phyloP scores from a whole-genome alignment of 2,797 vertebrate species.

The Lophotriccus pileatus region DNA sequence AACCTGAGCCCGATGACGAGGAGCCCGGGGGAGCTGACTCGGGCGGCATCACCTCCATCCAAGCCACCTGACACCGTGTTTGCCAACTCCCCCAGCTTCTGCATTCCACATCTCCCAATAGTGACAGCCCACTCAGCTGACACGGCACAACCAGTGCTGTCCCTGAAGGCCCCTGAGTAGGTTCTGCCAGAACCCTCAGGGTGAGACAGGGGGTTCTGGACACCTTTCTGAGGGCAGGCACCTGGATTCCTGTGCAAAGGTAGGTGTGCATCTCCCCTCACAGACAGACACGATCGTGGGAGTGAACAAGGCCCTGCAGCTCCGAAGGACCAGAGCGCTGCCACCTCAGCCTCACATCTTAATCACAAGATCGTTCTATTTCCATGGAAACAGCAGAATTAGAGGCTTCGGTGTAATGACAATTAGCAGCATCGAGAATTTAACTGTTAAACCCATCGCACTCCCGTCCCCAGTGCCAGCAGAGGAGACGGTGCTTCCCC shows the following conservation, averaged over 20 bases:
- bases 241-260: rapidly evolving
- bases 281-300: rapidly evolving
- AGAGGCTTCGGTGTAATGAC: not conserved
- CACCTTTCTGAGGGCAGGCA: not conserved
- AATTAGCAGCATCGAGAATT: not conserved
- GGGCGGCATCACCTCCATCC: not conserved
- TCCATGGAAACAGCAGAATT: constrained; percentile 63
- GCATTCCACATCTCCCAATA: not conserved
- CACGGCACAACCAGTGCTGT: rapidly evolving
- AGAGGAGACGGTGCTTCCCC: not conserved
- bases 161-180: not conserved
- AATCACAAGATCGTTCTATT: constrained; percentile 46
- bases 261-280: not conserved
- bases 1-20: not conserved
- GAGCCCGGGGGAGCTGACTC: not conserved
- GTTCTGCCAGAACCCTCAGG: not conserved
- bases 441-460: not conserved
- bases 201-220: not conserved
- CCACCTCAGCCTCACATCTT: not conserved
- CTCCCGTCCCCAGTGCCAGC: rapidly evolving
- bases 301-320: not conserved
- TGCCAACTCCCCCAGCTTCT: not conserved
- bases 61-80: not conserved
- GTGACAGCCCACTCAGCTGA: not conserved
- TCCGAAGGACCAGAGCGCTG: not conserved